Evolutionary conservation across 1,140 invertebrate genomes (phyloP), one percentile per base, ranked within the genome.

Genomic region (Propsilocerus akamusi): DNA sequence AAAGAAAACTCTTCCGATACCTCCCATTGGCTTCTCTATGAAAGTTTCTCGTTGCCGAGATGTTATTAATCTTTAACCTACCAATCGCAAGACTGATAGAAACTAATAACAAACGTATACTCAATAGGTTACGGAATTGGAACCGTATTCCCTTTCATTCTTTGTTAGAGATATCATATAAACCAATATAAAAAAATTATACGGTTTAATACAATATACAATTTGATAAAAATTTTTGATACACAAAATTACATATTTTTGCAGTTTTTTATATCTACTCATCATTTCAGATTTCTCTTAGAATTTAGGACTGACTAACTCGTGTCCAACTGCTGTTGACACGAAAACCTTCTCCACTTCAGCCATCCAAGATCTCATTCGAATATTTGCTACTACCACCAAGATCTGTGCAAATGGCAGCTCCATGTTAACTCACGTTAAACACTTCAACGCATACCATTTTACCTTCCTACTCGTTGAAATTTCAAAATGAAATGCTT

Each of bases 331-430:
- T 71, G 78, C 82, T 84, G 83, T 87, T 86, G 76, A 83, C 81
- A 80, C 77, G 83, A 81, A 88, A 84, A 83, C 81, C 81, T 86
- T 85, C 79, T 81, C 81, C 80, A 82, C 81, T 73, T 86, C 81
- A 81, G 80, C 81, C 80, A 77, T 83, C 78, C 77, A 82, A 76
- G 80, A 71, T 75, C 79, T 81, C 80, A 71, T 76, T 81, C 71
- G 78, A 83, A 76, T 85, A 84, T 83, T 85, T 86, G 81, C 81
- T 84, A 85, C 77, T 80, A 80, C 76, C 74, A 81, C 77, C 82
- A 85, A 84, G 79, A 86, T 86, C 81, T 85, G 78, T 78, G 77
- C 80, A 74, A 69, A 74, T 70, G 75, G 77, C 72, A 71, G 80
- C 78, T 86, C 80, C 76, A 84, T 68, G 73, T 75, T 72, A 75